Percentiles rank a stretch among this genome's conserved stretches.
These are phyloP conservation scores for Caerostris darwini DNA, from an alignment of 1,140 invertebrate genomes.

Conservation along the genomic window DNA sequence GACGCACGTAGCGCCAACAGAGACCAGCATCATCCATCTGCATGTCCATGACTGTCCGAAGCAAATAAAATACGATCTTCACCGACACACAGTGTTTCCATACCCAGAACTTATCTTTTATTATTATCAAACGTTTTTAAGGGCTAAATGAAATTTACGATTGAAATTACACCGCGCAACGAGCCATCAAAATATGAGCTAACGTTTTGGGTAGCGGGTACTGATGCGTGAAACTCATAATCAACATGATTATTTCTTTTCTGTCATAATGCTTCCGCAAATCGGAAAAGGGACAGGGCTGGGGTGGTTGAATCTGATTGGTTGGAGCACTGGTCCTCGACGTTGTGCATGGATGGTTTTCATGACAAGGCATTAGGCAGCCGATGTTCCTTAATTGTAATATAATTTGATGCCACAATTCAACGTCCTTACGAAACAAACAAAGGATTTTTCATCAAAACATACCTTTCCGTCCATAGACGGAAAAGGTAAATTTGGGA, in stretches of 20 bases:
- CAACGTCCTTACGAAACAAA: conserved; percentile 9
- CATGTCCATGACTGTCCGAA: neutral
- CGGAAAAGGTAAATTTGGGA: neutral
- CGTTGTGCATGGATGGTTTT: neutral
- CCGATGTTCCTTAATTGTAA: conserved; percentile 11
- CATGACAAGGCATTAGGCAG: neutral
- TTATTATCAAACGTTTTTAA: conserved; percentile 26
- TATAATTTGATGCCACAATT: conserved; percentile 6
- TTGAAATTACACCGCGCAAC: conserved; percentile 36
- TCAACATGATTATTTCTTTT: conserved; percentile 31
- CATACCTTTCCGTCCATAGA: neutral
- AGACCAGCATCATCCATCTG: neutral
- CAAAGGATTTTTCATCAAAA: conserved; percentile 6
- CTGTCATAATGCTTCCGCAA: conserved; percentile 49
- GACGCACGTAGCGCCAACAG: neutral
- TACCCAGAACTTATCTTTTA: neutral
- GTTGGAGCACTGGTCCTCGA: neutral
- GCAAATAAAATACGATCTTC: neutral
- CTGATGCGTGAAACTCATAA: neutral
- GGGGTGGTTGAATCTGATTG: neutral
- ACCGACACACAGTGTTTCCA: neutral
- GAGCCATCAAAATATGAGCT: conserved; percentile 36
- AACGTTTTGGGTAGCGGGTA: neutral
- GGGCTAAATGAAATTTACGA: conserved; percentile 54
- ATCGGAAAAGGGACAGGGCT: conserved; percentile 38